Evolutionary conservation across 2,113 vertebrate genomes (phyloP).

Genomic region (Chlamydotis undulata): DNA sequence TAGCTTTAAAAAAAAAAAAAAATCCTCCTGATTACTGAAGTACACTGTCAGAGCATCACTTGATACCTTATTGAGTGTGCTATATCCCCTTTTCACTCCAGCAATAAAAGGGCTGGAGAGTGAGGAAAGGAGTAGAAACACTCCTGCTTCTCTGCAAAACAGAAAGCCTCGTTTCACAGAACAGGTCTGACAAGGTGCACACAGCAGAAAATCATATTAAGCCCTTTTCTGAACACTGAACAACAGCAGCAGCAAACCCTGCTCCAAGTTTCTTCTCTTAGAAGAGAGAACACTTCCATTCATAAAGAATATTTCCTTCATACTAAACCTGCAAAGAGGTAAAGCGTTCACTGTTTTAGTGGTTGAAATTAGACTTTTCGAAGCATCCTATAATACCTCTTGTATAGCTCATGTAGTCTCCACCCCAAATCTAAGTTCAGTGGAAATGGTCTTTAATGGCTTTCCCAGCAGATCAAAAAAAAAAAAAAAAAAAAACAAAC

Average conservation of each 20-base stretch:
- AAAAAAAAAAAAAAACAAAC: background rate
- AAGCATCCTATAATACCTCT: background rate
- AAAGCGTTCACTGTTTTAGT: rapidly evolving
- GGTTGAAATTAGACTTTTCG: background rate
- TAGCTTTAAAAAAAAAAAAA: too few relatives aligned
- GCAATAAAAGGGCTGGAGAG: background rate
- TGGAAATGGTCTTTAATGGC: background rate
- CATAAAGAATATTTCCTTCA: background rate
- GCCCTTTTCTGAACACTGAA: background rate
- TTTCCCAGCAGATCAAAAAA: background rate
- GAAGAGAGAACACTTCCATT: background rate
- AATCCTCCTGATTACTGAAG: background rate
- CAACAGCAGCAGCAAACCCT: background rate
- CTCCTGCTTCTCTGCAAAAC: background rate
- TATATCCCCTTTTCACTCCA: background rate
- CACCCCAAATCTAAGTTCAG: background rate
- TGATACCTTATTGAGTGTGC: background rate
- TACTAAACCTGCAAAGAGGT: background rate
- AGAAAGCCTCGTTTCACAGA: background rate
- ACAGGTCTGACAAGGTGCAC: background rate
- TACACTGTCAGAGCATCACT: background rate
- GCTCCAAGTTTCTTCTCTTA: background rate
- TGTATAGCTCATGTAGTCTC: background rate
- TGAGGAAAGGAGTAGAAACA: background rate
- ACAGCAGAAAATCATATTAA: background rate